phyloP scores from a whole-genome alignment of 2,888 invertebrate species.

The Diplazon laetatorius region DNA sequence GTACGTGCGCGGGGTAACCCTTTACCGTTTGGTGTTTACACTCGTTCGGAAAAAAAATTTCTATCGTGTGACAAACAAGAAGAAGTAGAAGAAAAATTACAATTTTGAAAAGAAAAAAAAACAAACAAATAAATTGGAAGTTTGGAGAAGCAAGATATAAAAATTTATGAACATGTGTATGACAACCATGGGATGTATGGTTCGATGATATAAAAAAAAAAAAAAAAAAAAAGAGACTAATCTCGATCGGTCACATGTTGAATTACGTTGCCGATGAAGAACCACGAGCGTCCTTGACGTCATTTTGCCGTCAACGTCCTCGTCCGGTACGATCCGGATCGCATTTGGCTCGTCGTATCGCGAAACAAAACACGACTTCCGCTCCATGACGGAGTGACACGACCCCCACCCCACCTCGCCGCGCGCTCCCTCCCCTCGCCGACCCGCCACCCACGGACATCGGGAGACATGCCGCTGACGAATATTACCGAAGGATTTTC shows the following conservation, averaged over 20 bases:
- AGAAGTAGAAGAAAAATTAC: too few species aligned
- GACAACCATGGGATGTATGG: too few species aligned
- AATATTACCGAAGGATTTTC: conserved; percentile 16
- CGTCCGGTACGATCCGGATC: conserved; percentile 1
- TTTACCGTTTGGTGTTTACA: too few species aligned
- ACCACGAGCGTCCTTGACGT: conserved; percentile 13
- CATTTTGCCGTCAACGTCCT: neutral
- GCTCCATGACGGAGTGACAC: conserved; percentile 12
- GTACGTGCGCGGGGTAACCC: too few species aligned
- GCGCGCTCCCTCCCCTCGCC: too few species aligned
- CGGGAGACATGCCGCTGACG: conserved; percentile 9
- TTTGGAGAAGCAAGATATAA: too few species aligned
- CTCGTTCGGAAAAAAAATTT: too few species aligned
- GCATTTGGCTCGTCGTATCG: conserved; percentile 31
- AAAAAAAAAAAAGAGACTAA: neutral
- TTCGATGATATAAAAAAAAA: neutral
- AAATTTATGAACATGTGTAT: too few species aligned
- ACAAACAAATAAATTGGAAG: too few species aligned
- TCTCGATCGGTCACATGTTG: conserved; percentile 31
- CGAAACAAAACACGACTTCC: neutral
- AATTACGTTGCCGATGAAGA: conserved; percentile 15
- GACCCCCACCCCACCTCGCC: too few species aligned
- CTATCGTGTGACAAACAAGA: too few species aligned
- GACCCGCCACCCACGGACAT: neutral
- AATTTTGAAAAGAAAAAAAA: too few species aligned